Percentiles rank a stretch among this genome's conserved stretches.
Conservation (phyloP, 23 tunicate species). For the Ciona savignyi region DNA sequence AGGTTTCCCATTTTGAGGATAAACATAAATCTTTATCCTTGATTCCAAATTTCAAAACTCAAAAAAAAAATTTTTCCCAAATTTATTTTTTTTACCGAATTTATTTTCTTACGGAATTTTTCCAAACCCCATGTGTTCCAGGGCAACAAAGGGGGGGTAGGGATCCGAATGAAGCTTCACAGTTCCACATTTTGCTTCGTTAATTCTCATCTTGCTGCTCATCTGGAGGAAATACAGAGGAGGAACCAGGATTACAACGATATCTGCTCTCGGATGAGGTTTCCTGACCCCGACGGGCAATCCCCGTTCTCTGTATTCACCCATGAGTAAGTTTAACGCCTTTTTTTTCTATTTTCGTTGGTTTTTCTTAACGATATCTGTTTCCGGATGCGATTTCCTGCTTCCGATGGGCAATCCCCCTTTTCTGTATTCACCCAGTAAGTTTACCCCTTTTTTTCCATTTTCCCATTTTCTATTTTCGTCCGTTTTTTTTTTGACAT, state of each 20-base stretch:
- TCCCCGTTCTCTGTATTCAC: constrained; percentile 19
- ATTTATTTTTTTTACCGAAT: no score
- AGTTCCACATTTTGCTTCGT: constrained; percentile 66
- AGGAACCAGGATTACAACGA: constrained; percentile 70
- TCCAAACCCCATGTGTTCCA: constrained; percentile 4
- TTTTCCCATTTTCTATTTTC: no score
- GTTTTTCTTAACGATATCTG: no score
- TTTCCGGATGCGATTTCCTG: no score
- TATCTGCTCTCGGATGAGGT: constrained; percentile 56
- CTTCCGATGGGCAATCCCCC: no score
- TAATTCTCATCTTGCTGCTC: constrained; percentile 90
- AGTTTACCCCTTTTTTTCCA: constrained; percentile 6
- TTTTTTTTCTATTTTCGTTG: no score
- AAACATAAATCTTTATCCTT: no score
- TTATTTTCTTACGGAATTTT: not conserved
- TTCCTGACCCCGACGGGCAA: constrained; percentile 16
- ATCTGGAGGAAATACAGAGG: constrained; percentile 48
- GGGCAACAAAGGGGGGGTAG: constrained; percentile 98
- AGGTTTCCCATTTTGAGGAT: no score
- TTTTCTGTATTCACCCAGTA: no score
- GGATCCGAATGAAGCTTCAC: constrained; percentile 56
- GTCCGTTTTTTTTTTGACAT: no score
- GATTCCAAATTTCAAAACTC: no score
- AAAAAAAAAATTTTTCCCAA: not conserved
- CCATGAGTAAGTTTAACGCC: constrained; percentile 82